A percentile compares a stretch with the other conserved stretches of the same genome.
phyloP scores from a whole-genome alignment of 1,140 invertebrate species.

The Mycetomoellerius zeteki region DNA sequence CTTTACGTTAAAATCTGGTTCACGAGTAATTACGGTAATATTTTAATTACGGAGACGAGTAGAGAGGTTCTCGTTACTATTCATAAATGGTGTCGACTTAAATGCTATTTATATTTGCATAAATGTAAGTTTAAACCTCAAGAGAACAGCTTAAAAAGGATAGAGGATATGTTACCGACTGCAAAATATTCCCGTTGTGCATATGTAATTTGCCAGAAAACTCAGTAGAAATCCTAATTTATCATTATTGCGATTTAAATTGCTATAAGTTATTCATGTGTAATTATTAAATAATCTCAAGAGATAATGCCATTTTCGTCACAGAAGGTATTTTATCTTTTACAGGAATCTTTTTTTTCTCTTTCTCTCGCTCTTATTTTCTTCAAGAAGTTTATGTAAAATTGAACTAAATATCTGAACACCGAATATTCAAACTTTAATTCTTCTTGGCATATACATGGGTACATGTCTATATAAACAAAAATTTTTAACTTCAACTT shows the following conservation, averaged over 20 bases:
- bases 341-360: not conserved
- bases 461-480: not conserved
- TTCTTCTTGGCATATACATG: not conserved
- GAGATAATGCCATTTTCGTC: not conserved
- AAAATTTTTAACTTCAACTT: not conserved
- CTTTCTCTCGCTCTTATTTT: not conserved
- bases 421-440: not conserved
- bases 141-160: not conserved
- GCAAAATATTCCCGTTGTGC: conserved; percentile 22
- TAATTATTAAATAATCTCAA: conserved; percentile 24
- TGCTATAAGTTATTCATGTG: not conserved
- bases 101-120: conserved; percentile 50
- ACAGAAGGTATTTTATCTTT: not conserved
- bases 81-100: conserved; percentile 29
- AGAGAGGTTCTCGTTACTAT: conserved; percentile 33
- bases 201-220: not conserved
- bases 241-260: conserved; percentile 13
- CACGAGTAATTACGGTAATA: conserved; percentile 42
- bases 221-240: not conserved
- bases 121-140: conserved; percentile 41
- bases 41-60: conserved; percentile 43
- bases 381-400: not conserved
- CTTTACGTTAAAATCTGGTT: not conserved
- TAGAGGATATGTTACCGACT: not conserved
- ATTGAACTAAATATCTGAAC: not conserved